Evolutionary conservation across 2,113 vertebrate species (phyloP), one percentile per base, ranked within the genome.

Genomic region (Suricata suricatta): DNA sequence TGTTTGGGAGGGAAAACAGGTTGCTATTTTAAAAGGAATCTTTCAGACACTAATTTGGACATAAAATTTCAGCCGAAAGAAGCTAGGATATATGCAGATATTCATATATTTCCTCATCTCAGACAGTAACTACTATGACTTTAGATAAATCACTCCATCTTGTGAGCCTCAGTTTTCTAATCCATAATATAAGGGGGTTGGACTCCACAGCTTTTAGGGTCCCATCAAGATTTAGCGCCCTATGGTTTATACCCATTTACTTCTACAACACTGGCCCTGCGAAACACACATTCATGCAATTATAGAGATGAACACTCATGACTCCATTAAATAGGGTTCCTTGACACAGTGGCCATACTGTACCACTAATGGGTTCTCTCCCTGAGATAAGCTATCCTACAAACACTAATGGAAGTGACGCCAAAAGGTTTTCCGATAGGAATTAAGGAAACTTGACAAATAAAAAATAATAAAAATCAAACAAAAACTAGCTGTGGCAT

Each of bases 291-390:
- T 80, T 89, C 95, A 96, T 90, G 72, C 35, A 95, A 77, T 92
- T 90, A 97, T 13, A 64, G 12, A 23, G n/a, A 88, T 77, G 35
- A 92, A 90, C 27, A 90, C 76, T 90, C 64, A 81, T 38, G 84
- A 92, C 25, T 96, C 68, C 38, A 50, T 44, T 92, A 54, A 96
- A 83, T 91, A 96, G 35, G 87, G 96, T 97, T 94, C 87, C 80
- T 69, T 93, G 44, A 88, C 23, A 86, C 33, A 92, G 47, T 10
- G 33, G 69, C 35, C 77, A 29, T 81, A 83, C 64, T 85, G 2
- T 74, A 35, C 68, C 64, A 35, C 27, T 97, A 95, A 92, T 63
- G 60, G 57, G 41, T 29, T 92, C 93, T 97, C 72, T 95, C 33
- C 64, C 33, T 52, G 90, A 89, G 72, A 85, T 88, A 88, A 94